These are phyloP conservation scores for Telmatherina bonti DNA, from an alignment of 2,797 vertebrate species.

Conservation along the genomic window DNA sequence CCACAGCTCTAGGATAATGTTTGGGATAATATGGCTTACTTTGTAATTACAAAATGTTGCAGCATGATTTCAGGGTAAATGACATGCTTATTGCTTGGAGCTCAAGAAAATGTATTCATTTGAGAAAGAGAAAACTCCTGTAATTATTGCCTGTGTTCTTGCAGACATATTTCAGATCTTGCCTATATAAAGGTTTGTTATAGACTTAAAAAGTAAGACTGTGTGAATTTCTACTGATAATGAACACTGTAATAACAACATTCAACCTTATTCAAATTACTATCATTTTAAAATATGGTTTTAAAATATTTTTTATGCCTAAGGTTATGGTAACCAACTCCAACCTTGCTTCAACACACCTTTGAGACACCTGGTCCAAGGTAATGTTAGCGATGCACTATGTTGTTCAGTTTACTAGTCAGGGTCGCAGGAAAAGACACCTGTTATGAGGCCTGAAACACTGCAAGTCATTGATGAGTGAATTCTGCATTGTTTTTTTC, in stretches of 20 bases:
- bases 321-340: neutral
- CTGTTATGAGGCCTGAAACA: neutral
- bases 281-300: too few species aligned
- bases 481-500: neutral
- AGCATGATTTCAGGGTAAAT: conserved; percentile 63
- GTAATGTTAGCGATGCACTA: neutral
- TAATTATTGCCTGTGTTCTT: neutral
- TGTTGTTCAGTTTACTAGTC: neutral
- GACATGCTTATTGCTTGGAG: conserved; percentile 28
- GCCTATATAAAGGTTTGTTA: neutral
- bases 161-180: neutral
- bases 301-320: neutral
- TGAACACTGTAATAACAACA: neutral
- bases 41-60: conserved; percentile 67
- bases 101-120: conserved; percentile 27
- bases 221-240: neutral
- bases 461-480: neutral
- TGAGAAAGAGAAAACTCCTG: conserved; percentile 23
- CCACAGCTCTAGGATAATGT: conserved; percentile 47
- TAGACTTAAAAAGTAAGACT: conserved; percentile 4
- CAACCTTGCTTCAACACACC: too few species aligned
- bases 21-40: conserved; percentile 66
- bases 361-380: neutral
- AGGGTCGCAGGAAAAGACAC: neutral
- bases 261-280: neutral